These are phyloP conservation scores for Akabosia matsudoensis DNA, from an alignment of 1,140 invertebrate species.

Conservation along the genomic window DNA sequence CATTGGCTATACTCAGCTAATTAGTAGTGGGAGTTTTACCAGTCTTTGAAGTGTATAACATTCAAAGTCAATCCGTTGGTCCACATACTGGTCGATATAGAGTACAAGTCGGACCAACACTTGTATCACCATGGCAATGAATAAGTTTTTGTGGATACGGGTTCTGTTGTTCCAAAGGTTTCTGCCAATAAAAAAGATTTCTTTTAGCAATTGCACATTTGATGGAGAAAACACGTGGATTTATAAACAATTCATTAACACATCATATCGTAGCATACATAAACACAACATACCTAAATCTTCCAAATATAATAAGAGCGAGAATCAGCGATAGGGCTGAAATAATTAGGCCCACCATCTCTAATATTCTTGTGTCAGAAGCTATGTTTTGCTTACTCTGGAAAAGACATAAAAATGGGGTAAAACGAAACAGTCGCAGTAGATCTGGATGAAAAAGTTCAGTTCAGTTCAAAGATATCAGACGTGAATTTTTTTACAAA, in stretches of 20 bases:
- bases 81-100: slow-evolving; percentile 54
- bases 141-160: slow-evolving; percentile 57
- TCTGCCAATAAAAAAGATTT: slow-evolving; percentile 47
- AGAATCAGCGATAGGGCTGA: slow-evolving; percentile 54
- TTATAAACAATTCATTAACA: too few relatives aligned
- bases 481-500: too few relatives aligned
- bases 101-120: slow-evolving; percentile 57
- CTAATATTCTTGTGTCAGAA: slow-evolving; percentile 51
- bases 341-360: slow-evolving; percentile 55
- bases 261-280: not conserved
- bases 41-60: not conserved
- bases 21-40: too few relatives aligned
- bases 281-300: slow-evolving; percentile 56
- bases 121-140: slow-evolving; percentile 57
- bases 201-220: not conserved
- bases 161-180: slow-evolving; percentile 58
- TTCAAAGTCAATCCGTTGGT: not conserved
- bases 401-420: too few relatives aligned
- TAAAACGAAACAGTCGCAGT: too few relatives aligned
- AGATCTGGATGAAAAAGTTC: too few relatives aligned
- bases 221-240: not conserved
- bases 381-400: not conserved
- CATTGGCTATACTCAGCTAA: too few relatives aligned
- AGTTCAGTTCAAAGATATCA: not conserved
- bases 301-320: slow-evolving; percentile 55